These are phyloP conservation scores for Calameuta filiformis DNA, from an alignment of 2,888 invertebrate species.

Conservation along the genomic window DNA sequence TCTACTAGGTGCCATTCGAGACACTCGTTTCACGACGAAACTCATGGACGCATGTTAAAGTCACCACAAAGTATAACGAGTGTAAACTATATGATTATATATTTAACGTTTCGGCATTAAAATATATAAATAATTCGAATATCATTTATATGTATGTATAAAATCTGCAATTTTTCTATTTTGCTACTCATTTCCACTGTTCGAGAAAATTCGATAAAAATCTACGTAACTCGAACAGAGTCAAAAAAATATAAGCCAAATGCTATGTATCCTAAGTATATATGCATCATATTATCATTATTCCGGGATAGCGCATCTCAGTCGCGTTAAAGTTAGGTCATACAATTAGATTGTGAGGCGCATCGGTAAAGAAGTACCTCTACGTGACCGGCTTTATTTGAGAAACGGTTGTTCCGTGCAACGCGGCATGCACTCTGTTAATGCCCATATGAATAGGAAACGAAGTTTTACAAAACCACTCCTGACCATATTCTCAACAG, in stretches of 20 bases:
- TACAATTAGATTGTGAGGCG: not conserved
- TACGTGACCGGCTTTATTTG: not conserved
- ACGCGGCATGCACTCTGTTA: not conserved
- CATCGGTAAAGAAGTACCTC: not conserved
- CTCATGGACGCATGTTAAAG: not conserved
- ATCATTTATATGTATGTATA: not conserved
- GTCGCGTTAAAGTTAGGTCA: not conserved
- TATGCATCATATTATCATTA: not conserved
- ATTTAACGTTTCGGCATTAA: not conserved
- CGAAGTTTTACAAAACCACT: not conserved
- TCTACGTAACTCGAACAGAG: not conserved
- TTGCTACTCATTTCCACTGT: not conserved
- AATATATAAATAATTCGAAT: no score
- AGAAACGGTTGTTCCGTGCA: not conserved
- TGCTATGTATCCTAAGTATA: no score
- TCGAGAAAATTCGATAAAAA: no score
- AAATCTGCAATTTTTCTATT: not conserved
- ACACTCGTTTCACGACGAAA: no score
- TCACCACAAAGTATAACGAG: not conserved
- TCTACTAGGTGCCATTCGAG: not conserved
- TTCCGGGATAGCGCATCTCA: not conserved
- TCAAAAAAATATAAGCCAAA: not conserved
- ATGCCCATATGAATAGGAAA: not conserved
- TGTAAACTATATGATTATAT: not conserved
- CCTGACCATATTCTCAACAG: not conserved